These are phyloP conservation scores for Cromileptes altivelis DNA, from an alignment of 2,113 vertebrate species.

Conservation along the genomic window DNA sequence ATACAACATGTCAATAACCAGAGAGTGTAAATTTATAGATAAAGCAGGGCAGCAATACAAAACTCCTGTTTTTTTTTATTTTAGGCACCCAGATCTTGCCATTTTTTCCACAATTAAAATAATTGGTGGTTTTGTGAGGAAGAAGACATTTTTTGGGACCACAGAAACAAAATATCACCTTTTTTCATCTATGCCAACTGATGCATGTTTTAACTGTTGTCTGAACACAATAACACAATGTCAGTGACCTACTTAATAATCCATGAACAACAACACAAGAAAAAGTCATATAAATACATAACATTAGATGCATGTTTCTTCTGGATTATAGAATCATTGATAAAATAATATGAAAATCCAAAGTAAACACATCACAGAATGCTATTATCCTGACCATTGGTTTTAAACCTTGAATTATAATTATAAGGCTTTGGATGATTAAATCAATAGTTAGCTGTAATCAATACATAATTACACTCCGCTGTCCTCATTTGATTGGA, in stretches of 20 bases:
- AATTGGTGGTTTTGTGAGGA: background rate
- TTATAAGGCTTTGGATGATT: slow-evolving; percentile 55
- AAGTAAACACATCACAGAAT: slow-evolving; percentile 50
- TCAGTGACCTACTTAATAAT: background rate
- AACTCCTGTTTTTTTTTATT: background rate
- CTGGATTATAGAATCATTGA: slow-evolving; percentile 6
- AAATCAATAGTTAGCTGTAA: slow-evolving; percentile 77
- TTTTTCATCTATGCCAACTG: background rate
- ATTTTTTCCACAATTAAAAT: background rate
- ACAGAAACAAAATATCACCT: background rate
- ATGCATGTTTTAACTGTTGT: background rate
- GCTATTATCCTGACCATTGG: slow-evolving; percentile 37
- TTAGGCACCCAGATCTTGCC: background rate
- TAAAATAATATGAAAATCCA: slow-evolving; percentile 29
- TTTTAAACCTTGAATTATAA: slow-evolving; percentile 61
- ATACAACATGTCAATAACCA: slow-evolving; percentile 1
- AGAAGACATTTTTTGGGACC: background rate
- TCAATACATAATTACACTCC: slow-evolving; percentile 81
- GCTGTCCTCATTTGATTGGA: slow-evolving; percentile 68
- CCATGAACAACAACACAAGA: background rate
- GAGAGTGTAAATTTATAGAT: background rate
- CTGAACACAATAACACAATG: background rate
- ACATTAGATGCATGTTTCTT: background rate
- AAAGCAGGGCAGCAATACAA: background rate
- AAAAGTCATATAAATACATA: background rate